Conservation (phyloP, 2,888 invertebrate genomes). For the Drosophila siamana region DNA sequence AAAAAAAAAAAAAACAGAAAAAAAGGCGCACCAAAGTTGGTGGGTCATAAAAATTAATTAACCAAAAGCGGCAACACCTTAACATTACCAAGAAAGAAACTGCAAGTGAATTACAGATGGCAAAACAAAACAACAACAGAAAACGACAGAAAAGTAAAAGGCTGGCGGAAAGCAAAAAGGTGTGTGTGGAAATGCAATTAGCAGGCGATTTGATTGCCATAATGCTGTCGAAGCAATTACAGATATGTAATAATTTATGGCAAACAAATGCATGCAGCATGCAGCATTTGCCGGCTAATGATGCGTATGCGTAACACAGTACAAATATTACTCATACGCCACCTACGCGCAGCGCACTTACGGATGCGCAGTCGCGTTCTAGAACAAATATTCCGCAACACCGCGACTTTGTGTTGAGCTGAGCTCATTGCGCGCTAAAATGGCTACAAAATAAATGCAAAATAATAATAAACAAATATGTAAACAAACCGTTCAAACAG, state of each 20-base stretch:
- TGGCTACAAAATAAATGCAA: constrained; percentile 46
- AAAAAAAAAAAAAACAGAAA: constrained; percentile 19
- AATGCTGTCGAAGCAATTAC: constrained; percentile 49
- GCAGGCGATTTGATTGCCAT: constrained; percentile 36
- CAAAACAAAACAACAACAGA: constrained; percentile 1
- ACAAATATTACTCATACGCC: constrained; percentile 65
- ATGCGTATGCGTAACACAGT: constrained; percentile 57
- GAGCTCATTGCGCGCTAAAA: constrained; percentile 65
- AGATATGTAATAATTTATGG: constrained; percentile 35
- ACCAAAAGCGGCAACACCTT: constrained; percentile 56
- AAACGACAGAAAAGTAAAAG: constrained; percentile 12
- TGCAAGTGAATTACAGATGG: constrained; percentile 54
- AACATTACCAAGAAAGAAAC: constrained; percentile 43
- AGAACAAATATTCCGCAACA: constrained; percentile 52
- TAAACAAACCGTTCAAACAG: constrained; percentile 55
- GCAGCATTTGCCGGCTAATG: constrained; percentile 24
- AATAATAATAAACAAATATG: constrained; percentile 53
- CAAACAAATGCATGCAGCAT: constrained; percentile 28
- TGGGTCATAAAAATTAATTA: constrained; percentile 62
- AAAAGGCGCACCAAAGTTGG: constrained; percentile 20
- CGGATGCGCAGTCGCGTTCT: constrained; percentile 46
- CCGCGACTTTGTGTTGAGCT: constrained; percentile 41
- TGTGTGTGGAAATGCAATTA: constrained; percentile 64
- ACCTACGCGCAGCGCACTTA: constrained; percentile 46
- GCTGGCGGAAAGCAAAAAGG: constrained; percentile 55